Base-by-base conservation (phyloP, 2,797 vertebrate genomes). In the Alauda arvensis region DNA sequence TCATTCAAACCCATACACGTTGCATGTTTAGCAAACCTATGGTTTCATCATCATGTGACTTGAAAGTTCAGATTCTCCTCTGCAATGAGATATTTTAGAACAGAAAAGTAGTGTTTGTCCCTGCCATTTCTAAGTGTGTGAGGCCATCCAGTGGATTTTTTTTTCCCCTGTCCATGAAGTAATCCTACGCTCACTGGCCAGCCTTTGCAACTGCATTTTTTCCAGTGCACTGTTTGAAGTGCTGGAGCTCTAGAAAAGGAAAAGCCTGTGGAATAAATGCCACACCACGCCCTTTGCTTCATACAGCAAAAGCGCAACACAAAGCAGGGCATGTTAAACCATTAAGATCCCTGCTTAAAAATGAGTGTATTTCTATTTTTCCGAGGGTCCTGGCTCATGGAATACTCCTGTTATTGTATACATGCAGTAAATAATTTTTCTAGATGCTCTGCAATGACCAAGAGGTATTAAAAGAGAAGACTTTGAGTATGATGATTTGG, bases 21-120 rank as follows among this genome's bases (percentile, higher is more conserved):
- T 91, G 92, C 89, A 55, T 84, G 85, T 81, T 93, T 46, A 84
- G 88, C 63, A 86, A 93, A 93, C 83, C 24, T 93, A 87, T 89
- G 93, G 92, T 93, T 94, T 91, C 55, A 84, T 85, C 95, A 84
- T 76, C 95, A 87, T 76, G 93, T 96, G 94, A 96, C 91, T 92
- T 33, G 29, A 69, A 88, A 92, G 78, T 94, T 94, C 87, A 92
- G 55, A 77, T 67, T 87, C 81, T 78, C 92, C 79, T 91, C 83
- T 59, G 71, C 65, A 69, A 33, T 18, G 72, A 87, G 91, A 78
- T 88, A 65, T 83, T 94, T 80, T 60, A 78, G 89, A 95, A 93
- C 88, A 95, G 92, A 92, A 93, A 93, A 91, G 87, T 76, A 87
- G 77, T 83, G 89, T 93, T 93, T 87, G 62, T 70, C 76, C 16